phyloP scores from a whole-genome alignment of 2,888 invertebrate genomes.

The Cryptus armator region DNA sequence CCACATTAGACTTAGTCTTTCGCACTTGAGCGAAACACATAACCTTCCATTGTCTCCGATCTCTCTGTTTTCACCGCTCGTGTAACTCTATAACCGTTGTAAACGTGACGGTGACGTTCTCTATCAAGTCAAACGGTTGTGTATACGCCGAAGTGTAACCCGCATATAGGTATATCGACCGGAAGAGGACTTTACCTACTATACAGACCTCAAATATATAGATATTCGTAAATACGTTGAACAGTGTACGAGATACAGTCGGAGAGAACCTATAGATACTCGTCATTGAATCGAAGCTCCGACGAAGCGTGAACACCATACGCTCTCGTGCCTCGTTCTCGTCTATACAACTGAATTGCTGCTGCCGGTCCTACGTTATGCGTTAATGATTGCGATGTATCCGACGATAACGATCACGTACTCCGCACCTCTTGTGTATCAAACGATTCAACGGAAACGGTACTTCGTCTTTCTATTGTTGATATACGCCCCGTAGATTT shows the following conservation, averaged over 20 bases:
- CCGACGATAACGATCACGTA: conserved; percentile 47
- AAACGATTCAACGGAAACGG: neutral
- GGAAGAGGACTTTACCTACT: neutral
- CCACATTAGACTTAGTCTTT: neutral
- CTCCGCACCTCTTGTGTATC: neutral
- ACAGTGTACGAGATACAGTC: conserved; percentile 33
- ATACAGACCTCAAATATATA: neutral
- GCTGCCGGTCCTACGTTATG: conserved; percentile 43
- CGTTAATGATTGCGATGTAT: conserved; percentile 44
- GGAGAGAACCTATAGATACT: conserved; percentile 27
- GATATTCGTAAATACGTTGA: conserved; percentile 17
- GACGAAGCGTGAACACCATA: conserved; percentile 53
- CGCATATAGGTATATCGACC: neutral
- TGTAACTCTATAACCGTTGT: neutral
- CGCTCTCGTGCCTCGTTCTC: conserved; percentile 33
- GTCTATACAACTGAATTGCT: conserved; percentile 53
- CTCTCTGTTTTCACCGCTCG: neutral
- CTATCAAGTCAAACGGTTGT: neutral
- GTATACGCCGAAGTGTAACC: neutral
- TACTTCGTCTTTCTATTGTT: neutral
- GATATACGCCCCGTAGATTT: neutral
- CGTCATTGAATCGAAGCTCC: conserved; percentile 57
- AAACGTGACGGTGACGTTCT: neutral
- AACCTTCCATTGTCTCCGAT: neutral
- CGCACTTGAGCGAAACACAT: neutral